Conservation (phyloP, 2,113 vertebrate species). For the Synchiropus splendidus region DNA sequence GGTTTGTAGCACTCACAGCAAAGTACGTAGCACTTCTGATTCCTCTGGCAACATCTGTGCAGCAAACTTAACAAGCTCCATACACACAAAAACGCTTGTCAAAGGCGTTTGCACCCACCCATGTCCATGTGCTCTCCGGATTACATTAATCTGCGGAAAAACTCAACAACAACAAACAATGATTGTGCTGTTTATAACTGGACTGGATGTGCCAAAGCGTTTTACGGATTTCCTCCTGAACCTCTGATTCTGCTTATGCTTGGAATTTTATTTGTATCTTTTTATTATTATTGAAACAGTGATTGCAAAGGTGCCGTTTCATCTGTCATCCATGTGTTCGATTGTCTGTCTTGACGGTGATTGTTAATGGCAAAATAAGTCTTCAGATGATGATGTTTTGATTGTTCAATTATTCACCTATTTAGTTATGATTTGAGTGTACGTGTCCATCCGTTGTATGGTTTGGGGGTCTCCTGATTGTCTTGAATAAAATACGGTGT, state of each 20-base stretch:
- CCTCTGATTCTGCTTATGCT: conserved; percentile 35
- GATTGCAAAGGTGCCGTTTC: too few species aligned
- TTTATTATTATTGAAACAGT: too few species aligned
- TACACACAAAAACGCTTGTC: conserved; percentile 28
- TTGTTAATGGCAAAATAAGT: too few species aligned
- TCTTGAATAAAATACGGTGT: too few species aligned
- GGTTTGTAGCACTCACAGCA: conserved; percentile 33
- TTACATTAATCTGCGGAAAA: conserved; percentile 58
- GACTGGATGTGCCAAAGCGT: conserved; percentile 60
- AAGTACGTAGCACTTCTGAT: conserved; percentile 30
- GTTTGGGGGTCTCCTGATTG: too few species aligned
- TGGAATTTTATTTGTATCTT: too few species aligned
- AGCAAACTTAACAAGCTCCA: conserved; percentile 20
- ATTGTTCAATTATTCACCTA: too few species aligned
- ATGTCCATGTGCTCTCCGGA: conserved; percentile 43
- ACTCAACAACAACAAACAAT: conserved; percentile 69
- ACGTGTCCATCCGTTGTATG: too few species aligned
- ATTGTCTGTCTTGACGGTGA: too few species aligned
- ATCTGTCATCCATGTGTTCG: too few species aligned
- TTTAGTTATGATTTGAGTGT: too few species aligned
- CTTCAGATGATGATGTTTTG: too few species aligned
- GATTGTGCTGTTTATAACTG: conserved; percentile 55
- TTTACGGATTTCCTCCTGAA: conserved; percentile 56
- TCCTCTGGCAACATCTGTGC: conserved; percentile 34
- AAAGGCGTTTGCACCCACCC: conserved; percentile 17